A percentile compares a stretch with the other conserved stretches of the same genome.
phyloP scores from a whole-genome alignment of 2,797 vertebrate species.

The Acanthurus leucopareius region DNA sequence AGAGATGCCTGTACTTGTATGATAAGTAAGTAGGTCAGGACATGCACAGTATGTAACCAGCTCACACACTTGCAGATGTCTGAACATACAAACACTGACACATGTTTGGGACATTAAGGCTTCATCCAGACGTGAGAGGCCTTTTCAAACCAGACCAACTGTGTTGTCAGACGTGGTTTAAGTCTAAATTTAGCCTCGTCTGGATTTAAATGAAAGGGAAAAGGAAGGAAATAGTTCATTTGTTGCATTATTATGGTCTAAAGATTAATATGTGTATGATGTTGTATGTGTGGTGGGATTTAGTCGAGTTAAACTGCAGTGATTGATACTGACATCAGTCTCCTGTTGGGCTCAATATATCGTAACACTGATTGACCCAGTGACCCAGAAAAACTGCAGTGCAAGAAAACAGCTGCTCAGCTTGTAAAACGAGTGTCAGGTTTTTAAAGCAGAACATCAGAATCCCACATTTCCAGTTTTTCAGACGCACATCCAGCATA shows the following conservation, averaged over 20 bases:
- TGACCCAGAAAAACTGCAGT: neutral
- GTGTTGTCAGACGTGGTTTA: neutral
- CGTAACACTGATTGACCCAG: neutral
- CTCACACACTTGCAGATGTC: neutral
- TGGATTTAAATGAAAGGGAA: no score
- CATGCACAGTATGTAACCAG: neutral
- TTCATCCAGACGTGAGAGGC: no score
- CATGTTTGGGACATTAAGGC: neutral
- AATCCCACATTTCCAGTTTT: neutral
- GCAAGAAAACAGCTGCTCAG: no score
- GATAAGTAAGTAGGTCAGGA: conserved; percentile 19
- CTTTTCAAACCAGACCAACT: neutral
- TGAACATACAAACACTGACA: no score
- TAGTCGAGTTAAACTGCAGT: neutral
- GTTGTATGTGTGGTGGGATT: neutral
- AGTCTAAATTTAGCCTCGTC: no score
- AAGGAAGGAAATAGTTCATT: neutral
- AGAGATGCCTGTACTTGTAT: neutral
- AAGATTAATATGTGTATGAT: neutral
- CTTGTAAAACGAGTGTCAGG: neutral
- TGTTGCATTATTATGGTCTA: neutral
- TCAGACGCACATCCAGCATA: neutral
- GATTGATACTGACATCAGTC: neutral
- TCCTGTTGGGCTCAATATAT: neutral
- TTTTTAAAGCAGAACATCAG: neutral